A percentile compares a stretch with the other conserved stretches of the same genome.
These are phyloP conservation scores for Galendromus occidentalis DNA, from an alignment of 1,140 invertebrate species.

Conservation along the genomic window DNA sequence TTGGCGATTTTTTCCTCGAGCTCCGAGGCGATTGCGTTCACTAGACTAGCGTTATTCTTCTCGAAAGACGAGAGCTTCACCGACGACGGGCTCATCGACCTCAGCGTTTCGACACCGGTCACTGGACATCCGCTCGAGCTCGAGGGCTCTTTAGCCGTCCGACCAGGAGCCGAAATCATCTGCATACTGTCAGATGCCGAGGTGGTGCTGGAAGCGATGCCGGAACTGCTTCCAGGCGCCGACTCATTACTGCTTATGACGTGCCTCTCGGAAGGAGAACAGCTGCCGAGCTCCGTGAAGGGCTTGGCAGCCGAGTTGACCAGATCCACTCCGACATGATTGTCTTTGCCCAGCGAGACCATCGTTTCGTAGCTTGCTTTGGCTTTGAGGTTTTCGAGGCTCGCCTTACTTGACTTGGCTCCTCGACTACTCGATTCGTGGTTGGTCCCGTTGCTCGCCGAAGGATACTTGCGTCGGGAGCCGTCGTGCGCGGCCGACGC, in stretches of 20 bases:
- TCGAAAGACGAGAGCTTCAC: background rate
- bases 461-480: background rate
- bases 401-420: background rate
- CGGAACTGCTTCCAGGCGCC: no score
- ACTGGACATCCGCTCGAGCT: no score
- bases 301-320: background rate
- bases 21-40: conserved; percentile 3
- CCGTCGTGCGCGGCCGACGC: background rate
- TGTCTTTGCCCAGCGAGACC: background rate
- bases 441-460: background rate
- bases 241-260: no score
- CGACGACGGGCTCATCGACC: background rate
- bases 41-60: background rate
- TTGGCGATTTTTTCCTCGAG: conserved; percentile 9
- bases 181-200: no score
- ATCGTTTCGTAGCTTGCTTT: background rate
- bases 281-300: background rate
- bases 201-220: no score
- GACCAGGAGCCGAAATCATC: no score
- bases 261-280: no score
- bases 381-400: background rate
- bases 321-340: conserved; percentile 8
- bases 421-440: background rate
- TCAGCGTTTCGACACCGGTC: no score
- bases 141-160: no score